These are phyloP conservation scores for Clytia hemisphaerica DNA, from an alignment of 30 jellyfish, hydroid and myxozoan species.

Conservation along the genomic window DNA sequence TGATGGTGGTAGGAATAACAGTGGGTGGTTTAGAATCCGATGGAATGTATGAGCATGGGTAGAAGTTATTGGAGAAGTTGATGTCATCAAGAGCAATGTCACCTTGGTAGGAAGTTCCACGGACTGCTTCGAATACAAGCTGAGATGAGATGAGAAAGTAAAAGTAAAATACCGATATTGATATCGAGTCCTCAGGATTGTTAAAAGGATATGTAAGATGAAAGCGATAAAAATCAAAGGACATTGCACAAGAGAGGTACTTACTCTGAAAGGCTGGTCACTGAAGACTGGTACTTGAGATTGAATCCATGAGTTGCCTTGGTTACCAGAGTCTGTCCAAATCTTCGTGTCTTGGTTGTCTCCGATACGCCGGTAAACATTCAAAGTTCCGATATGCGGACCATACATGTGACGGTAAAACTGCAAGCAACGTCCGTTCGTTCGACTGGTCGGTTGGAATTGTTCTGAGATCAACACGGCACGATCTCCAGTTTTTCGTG, in stretches of 20 bases:
- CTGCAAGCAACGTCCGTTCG: conserved; percentile 71
- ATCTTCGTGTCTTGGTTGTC: conserved; percentile 59
- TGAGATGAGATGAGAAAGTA: background rate
- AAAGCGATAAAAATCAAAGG: background rate
- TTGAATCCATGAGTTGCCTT: conserved; percentile 82
- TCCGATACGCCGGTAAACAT: conserved; percentile 70
- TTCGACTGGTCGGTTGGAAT: conserved; percentile 58
- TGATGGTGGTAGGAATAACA: conserved; percentile 85
- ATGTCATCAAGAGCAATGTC: conserved; percentile 93
- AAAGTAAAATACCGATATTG: background rate
- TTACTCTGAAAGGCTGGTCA: conserved; percentile 50
- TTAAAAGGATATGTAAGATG: background rate
- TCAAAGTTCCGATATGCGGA: conserved; percentile 73
- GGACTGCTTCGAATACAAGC: conserved; percentile 91
- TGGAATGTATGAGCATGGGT: conserved; percentile 82
- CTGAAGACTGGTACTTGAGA: conserved; percentile 86
- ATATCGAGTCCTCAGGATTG: too few relatives aligned
- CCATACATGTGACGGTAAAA: conserved; percentile 90
- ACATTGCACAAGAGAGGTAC: conserved; percentile 3
- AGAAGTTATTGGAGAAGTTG: conserved; percentile 51
- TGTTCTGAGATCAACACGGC: conserved; percentile 66
- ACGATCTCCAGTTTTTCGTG: conserved; percentile 69
- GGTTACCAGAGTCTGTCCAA: conserved; percentile 91
- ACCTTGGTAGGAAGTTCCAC: conserved; percentile 77
- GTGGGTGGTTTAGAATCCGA: conserved; percentile 94